A percentile compares a stretch with the other conserved stretches of the same genome.
Conservation (phyloP, 2,797 vertebrate species). For the Triplophysa yarkandensis region DNA sequence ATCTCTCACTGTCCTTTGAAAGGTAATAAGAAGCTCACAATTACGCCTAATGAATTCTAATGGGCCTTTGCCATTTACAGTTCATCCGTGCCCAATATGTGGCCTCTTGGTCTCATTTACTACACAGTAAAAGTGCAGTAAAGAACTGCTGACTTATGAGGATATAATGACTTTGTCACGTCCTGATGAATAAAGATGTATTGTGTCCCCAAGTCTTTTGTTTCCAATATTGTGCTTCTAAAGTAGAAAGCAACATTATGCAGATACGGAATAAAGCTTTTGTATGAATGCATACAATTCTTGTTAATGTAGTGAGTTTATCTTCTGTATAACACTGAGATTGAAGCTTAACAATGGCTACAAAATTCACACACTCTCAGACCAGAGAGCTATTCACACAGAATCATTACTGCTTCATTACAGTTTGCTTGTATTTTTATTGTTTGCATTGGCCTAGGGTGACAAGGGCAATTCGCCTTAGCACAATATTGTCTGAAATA, state of each 20-base stretch:
- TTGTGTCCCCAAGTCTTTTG: not conserved
- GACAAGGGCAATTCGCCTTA: conserved; percentile 30
- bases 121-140: conserved; percentile 19
- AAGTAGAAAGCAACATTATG: not conserved
- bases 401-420: conserved; percentile 22
- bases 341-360: not conserved
- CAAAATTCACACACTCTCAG: not conserved
- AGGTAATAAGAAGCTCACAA: conserved; percentile 64
- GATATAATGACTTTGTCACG: conserved; percentile 13
- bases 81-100: conserved; percentile 51
- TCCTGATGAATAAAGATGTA: conserved; percentile 4
- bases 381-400: not conserved
- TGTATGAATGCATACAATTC: not conserved
- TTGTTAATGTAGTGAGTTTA: not conserved
- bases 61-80: conserved; percentile 53
- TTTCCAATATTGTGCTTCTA: not conserved
- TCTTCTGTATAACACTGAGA: not conserved
- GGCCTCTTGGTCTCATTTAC: conserved; percentile 56
- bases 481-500: conserved; percentile 23
- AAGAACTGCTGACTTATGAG: conserved; percentile 8
- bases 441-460: conserved; percentile 15
- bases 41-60: conserved; percentile 63
- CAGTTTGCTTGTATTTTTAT: conserved; percentile 5
- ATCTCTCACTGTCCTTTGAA: conserved; percentile 57
- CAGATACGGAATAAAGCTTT: not conserved